A percentile compares a stretch with the other conserved stretches of the same genome.
These are phyloP conservation scores for Champsocephalus esox DNA, from an alignment of 2,797 vertebrate species.

Conservation along the genomic window DNA sequence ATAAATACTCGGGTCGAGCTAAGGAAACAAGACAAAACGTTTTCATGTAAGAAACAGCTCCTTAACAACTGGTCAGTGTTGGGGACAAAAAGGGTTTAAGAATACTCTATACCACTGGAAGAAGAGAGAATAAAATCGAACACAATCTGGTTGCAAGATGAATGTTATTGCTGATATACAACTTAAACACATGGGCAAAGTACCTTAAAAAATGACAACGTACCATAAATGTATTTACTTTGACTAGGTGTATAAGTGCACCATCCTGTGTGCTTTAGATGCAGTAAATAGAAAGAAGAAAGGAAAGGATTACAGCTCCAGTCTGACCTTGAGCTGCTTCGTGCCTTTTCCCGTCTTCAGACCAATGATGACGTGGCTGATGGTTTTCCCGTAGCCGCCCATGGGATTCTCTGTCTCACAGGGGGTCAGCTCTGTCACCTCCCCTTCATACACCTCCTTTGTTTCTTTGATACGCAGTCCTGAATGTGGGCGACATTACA, in stretches of 20 bases:
- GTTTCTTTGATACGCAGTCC: constrained; percentile 98
- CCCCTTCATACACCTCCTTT: constrained; percentile 99
- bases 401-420: constrained; percentile 99
- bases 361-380: constrained; percentile 98
- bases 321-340: constrained; percentile 95
- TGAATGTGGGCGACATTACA: constrained; percentile 67
- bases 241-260: neutral
- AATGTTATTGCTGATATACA: neutral
- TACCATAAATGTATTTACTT: neutral
- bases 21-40: constrained; percentile 23
- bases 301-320: neutral
- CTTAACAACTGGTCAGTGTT: neutral
- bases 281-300: neutral
- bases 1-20: constrained; percentile 99
- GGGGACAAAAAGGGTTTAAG: neutral
- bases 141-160: neutral
- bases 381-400: constrained; percentile 98
- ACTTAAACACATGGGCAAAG: neutral
- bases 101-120: neutral
- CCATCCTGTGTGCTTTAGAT: neutral
- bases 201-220: neutral
- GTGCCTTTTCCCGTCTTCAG: constrained; percentile 98
- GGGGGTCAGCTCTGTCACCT: constrained; percentile 97
- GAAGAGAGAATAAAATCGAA: neutral
- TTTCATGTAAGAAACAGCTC: neutral